Conservation (phyloP, 1,140 invertebrate species). For the Bactericera cockerelli region DNA sequence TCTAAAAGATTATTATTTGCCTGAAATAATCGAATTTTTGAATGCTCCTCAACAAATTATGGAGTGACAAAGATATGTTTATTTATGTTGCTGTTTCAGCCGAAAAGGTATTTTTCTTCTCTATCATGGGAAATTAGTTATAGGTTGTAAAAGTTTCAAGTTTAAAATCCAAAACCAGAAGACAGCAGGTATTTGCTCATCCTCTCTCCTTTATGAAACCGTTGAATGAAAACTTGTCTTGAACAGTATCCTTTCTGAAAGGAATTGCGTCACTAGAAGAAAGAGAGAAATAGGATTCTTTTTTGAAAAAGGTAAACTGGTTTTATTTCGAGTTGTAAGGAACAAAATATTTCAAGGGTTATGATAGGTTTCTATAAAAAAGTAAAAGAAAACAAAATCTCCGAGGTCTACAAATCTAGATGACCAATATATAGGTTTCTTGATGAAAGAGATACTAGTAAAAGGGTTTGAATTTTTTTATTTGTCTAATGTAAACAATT, state of each 20-base stretch:
- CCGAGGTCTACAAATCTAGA: background rate
- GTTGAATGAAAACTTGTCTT: constrained; percentile 8
- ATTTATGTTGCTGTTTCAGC: too few relatives aligned
- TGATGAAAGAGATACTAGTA: background rate
- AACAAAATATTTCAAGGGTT: background rate
- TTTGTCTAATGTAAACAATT: background rate
- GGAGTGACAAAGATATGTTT: too few relatives aligned
- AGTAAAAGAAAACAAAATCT: background rate
- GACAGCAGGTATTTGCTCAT: too few relatives aligned
- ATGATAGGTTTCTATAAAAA: background rate
- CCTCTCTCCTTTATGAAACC: background rate
- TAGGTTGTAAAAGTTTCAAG: too few relatives aligned
- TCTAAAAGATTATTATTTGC: too few relatives aligned
- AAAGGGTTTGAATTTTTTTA: constrained; percentile 2
- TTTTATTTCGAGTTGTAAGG: constrained; percentile 7
- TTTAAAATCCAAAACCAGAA: too few relatives aligned
- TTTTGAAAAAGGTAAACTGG: background rate
- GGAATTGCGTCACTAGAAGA: background rate
- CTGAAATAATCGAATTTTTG: too few relatives aligned
- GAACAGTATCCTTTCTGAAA: background rate
- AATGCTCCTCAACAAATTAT: too few relatives aligned
- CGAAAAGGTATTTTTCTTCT: too few relatives aligned
- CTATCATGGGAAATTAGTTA: too few relatives aligned
- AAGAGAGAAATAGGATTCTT: background rate
- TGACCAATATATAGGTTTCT: background rate